A percentile compares a stretch with the other conserved stretches of the same genome.
Conservation (phyloP, 1,140 invertebrate genomes). For the Formica exsecta region DNA sequence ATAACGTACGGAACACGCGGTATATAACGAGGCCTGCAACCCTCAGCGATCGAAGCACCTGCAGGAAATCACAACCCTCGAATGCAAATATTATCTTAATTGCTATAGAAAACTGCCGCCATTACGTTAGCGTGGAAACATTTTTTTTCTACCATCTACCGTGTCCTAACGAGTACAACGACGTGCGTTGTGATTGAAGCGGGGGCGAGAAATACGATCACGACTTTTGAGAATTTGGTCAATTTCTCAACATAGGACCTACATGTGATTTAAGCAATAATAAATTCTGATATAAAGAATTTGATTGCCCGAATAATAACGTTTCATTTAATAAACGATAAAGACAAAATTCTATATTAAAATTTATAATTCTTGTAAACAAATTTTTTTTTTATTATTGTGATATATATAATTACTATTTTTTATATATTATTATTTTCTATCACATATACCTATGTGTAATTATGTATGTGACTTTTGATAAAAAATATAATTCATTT, state of each 20-base stretch:
- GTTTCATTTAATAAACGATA: not conserved
- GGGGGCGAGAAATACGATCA: not conserved
- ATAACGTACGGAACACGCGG: slow-evolving; percentile 70
- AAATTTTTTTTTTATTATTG: not conserved
- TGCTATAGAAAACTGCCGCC: slow-evolving; percentile 79
- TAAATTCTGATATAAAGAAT: slow-evolving; percentile 10
- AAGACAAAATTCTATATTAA: not conserved
- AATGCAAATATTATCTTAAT: slow-evolving; percentile 87
- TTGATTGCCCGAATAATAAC: not conserved
- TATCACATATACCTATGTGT: not conserved
- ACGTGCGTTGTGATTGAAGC: slow-evolving; percentile 48
- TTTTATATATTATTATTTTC: not conserved
- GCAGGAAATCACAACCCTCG: slow-evolving; percentile 86
- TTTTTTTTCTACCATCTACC: slow-evolving; percentile 63
- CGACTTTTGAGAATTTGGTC: slow-evolving; percentile 17
- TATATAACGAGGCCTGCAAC: slow-evolving; percentile 77
- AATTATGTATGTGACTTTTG: not conserved
- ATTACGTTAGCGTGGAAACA: slow-evolving; percentile 67
- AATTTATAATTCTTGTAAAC: not conserved
- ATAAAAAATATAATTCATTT: not conserved
- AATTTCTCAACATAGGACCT: not conserved
- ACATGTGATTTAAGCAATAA: slow-evolving; percentile 49
- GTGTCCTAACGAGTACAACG: slow-evolving; percentile 41
- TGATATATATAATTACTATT: not conserved
- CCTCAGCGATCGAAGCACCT: slow-evolving; percentile 80